Evolutionary conservation across 2,113 vertebrate species (phyloP), one percentile per base, ranked within the genome.

Genomic region (Tachysurus vachellii): DNA sequence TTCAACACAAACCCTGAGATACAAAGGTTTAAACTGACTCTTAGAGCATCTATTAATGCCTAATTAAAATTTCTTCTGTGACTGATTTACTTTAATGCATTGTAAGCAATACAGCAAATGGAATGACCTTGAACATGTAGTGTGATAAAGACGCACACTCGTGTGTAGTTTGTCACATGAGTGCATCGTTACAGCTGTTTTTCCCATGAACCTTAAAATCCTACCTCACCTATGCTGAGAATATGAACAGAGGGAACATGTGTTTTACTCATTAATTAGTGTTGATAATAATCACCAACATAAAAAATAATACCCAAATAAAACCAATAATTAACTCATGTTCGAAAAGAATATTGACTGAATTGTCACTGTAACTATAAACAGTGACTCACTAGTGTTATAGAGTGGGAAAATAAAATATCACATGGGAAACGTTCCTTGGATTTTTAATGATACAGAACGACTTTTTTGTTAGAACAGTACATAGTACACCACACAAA

Each of bases 171-270:
- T 62, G 62, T 75, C 14, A 54, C 61, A 89, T 82, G 4, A 59
- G 10, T 73, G 28, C 57, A 21, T 62, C 17, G 36, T 83, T 68
- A 85, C 19, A 64, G 11, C 44, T 56, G 36, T 84, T 68, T 59
- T 84, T 84, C 68, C 56, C 70, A 61, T 21, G 61, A 80, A 53
- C 44, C 14, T 82, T 28, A 50, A 77, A 59, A 82, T 62, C 59
- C 77, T 64, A 14, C 12, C n/a, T 44, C 14, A 71, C 2, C n/a
- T 17, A 17, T 56, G 44, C 62, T n/a, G 19, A 57, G 73, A 84
- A 85, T 83, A 84, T 64, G 54, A 57, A 73, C 77, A 89, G 70
- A 88, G 89, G 75, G 87, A 90, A 90, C 50, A 44, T n/a, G 17
- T 82, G 57, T 87, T n/a, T 86, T 36, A 75, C 42, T 56, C 23